A percentile compares a stretch with the other conserved stretches of the same genome.
These are phyloP conservation scores for Drosophila nigrodunni DNA, from an alignment of 1,140 invertebrate genomes.

Conservation along the genomic window DNA sequence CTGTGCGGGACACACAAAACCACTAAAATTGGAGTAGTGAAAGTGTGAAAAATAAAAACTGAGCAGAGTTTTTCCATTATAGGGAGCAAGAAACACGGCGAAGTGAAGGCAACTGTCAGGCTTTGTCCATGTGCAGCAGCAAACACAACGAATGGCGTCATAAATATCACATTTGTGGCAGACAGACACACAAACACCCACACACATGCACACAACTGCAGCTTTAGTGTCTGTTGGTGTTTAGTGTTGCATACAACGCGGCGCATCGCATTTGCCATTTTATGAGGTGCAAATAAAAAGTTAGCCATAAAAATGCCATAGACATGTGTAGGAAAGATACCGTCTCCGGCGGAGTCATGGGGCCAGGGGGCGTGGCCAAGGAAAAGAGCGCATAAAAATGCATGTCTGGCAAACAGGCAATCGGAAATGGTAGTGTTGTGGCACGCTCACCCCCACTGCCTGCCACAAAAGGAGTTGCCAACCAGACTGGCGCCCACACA, in stretches of 20 bases:
- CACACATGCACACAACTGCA: not conserved
- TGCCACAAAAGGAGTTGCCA: not conserved
- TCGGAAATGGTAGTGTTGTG: slow-evolving; percentile 57
- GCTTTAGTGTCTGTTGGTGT: slow-evolving; percentile 22
- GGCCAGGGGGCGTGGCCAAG: slow-evolving; percentile 11
- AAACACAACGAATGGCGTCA: slow-evolving; percentile 48
- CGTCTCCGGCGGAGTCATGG: not conserved
- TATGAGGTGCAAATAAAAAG: slow-evolving; percentile 83
- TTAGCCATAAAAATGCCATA: slow-evolving; percentile 80
- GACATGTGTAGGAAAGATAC: slow-evolving; percentile 59
- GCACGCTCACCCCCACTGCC: slow-evolving; percentile 26
- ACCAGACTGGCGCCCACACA: slow-evolving; percentile 10
- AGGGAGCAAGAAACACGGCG: not conserved
- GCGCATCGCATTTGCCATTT: slow-evolving; percentile 79
- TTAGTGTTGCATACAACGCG: slow-evolving; percentile 74
- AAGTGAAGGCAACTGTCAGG: slow-evolving; percentile 27
- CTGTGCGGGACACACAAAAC: not conserved
- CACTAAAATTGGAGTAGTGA: slow-evolving; percentile 51
- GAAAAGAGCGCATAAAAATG: slow-evolving; percentile 74
- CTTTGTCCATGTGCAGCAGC: slow-evolving; percentile 53
- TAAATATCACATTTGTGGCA: slow-evolving; percentile 83
- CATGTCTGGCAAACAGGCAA: slow-evolving; percentile 76
- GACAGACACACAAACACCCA: slow-evolving; percentile 48
- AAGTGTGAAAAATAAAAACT: slow-evolving; percentile 39
- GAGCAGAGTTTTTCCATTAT: slow-evolving; percentile 45